Evolutionary conservation across 2,797 vertebrate genomes (phyloP).

Genomic region (Xyrichtys novacula): DNA sequence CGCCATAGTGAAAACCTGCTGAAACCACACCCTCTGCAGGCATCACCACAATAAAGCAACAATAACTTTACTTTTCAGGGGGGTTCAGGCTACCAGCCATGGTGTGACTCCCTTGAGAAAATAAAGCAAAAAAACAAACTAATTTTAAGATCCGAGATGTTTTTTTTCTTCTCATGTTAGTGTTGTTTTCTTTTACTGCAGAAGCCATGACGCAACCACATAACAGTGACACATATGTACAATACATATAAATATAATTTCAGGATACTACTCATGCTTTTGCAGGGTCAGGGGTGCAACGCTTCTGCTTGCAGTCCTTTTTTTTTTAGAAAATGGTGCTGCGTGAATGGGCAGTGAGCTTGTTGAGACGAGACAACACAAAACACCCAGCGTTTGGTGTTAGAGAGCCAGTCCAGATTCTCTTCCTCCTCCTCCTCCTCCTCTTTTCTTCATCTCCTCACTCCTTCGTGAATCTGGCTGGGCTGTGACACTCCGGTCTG

Average conservation of each 20-base stretch:
- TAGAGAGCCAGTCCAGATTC: slow-evolving; percentile 82
- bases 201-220: slow-evolving; percentile 80
- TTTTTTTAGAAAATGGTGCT: slow-evolving; percentile 78
- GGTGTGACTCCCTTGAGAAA: slow-evolving; percentile 97
- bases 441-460: slow-evolving; percentile 39
- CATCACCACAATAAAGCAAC: slow-evolving; percentile 88
- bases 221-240: slow-evolving; percentile 84
- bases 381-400: slow-evolving; percentile 82
- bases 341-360: slow-evolving; percentile 73
- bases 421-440: slow-evolving; percentile 56
- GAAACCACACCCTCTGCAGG: slow-evolving; percentile 70
- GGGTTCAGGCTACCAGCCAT: slow-evolving; percentile 97
- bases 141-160: slow-evolving; percentile 76
- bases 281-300: slow-evolving; percentile 67
- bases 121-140: slow-evolving; percentile 80
- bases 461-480: slow-evolving; percentile 76
- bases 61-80: slow-evolving; percentile 78
- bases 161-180: slow-evolving; percentile 74
- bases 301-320: slow-evolving; percentile 66
- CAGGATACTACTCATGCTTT: slow-evolving; percentile 90
- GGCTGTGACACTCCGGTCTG: slow-evolving; percentile 85
- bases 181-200: slow-evolving; percentile 70
- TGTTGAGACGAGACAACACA: slow-evolving; percentile 79
- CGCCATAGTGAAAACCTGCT: slow-evolving; percentile 82
- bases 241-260: slow-evolving; percentile 80